Evolutionary conservation across 2,797 vertebrate species (phyloP), one percentile per base, ranked within the genome.

Genomic region (Melanotaenia parkinsoni): DNA sequence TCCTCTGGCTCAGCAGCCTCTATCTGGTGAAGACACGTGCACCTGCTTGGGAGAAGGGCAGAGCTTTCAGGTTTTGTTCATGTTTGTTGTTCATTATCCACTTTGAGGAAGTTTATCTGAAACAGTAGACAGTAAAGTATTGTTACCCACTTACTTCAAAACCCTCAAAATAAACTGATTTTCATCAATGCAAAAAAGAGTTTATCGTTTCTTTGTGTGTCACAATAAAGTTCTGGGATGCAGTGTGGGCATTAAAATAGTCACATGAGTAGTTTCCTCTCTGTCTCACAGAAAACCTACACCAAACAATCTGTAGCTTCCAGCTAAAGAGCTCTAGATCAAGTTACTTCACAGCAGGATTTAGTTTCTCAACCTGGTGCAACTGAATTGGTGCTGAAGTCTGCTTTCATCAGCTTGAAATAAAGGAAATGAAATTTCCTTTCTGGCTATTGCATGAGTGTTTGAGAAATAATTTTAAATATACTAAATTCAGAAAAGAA

Each of bases 31-130:
- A 80, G 87, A 89, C 9, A 92, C 77, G 0, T 98, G 97, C 0
- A 12, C 89, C 71, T 99, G 97, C 63, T 83, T 26, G 0, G 91
- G 88, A 51, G 85, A 90, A 5, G 95, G 95, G 0, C 91, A 92
- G 37, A 86, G 85, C 18, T 99, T 98, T 79, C 97, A 98, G 96
- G 97, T 98, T 59, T 12, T 75, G 1, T 47, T 45, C 5, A 32
- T 20, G 11, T 51, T 68, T 3, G 8, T 38, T 58, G 28, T 38
- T 63, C 22, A 13, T 20, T 26, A 35, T 26, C 10, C 12, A 16
- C 58, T 30, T 62, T 38, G 43, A 24, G 50, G 26, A 14, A 40
- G 45, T 63, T 43, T 45, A n/a, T 62, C 28, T 50, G 43, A 30
- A n/a, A 30, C 28, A 61, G 59, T 26, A 26, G 3, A 43, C 14